Percentiles rank a stretch among this genome's conserved stretches.
Conservation (phyloP, 2,113 vertebrate genomes). For the human (Homo sapiens) region DNA sequence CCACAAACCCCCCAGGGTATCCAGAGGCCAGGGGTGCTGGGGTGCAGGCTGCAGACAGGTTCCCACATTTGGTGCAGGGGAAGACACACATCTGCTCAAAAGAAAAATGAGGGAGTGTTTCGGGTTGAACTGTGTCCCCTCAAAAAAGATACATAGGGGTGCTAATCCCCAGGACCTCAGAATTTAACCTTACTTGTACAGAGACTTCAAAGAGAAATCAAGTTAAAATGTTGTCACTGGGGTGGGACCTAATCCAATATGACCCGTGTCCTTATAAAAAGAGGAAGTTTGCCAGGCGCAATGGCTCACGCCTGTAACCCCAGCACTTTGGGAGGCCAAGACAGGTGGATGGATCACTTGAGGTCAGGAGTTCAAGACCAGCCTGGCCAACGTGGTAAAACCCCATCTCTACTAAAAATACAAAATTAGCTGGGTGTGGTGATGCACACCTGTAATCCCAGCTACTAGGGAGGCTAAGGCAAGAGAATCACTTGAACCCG, state of each 20-base stretch:
- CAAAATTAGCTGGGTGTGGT: accelerated
- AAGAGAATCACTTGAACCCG: no score
- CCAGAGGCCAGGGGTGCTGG: no score
- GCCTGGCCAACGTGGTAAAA: no score
- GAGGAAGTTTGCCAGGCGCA: no score
- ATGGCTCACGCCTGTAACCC: no score
- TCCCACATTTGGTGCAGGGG: background rate
- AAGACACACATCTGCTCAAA: background rate
- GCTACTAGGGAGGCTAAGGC: no score
- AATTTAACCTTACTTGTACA: background rate
- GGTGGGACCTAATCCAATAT: background rate
- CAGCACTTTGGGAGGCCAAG: no score
- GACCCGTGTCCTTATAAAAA: background rate
- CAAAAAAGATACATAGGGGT: background rate
- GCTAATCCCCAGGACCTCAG: background rate
- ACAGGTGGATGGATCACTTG: no score
- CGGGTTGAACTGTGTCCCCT: background rate
- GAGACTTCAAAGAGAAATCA: background rate
- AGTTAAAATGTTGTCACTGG: background rate
- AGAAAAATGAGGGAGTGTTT: background rate
- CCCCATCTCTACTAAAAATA: no score
- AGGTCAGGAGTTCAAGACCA: no score
- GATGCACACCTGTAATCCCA: no score
- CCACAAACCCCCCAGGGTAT: background rate
- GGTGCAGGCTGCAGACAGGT: background rate